phyloP scores from a whole-genome alignment of 2,113 vertebrate species.

The Dermatemys mawii region DNA sequence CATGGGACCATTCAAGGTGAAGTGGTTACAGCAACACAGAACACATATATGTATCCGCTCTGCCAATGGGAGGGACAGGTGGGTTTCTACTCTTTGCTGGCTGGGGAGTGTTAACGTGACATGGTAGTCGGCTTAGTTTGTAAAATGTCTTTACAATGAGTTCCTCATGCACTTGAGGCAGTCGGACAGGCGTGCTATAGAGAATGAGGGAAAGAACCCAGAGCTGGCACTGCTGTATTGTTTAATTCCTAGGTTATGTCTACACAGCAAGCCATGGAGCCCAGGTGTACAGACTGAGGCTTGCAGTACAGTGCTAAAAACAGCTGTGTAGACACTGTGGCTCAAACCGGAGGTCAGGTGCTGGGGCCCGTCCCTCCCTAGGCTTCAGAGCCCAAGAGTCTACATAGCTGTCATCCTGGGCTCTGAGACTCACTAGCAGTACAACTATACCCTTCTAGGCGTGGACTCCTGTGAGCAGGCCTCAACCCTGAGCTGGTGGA shows the following conservation, averaged over 20 bases:
- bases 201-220: conserved; percentile 65
- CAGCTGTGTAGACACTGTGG: too few relatives aligned
- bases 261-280: too few relatives aligned
- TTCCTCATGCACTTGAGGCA: conserved; percentile 8
- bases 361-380: too few relatives aligned
- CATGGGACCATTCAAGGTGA: too few relatives aligned
- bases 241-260: background rate
- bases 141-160: conserved; percentile 59
- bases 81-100: background rate
- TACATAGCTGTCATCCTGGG: too few relatives aligned
- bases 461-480: background rate
- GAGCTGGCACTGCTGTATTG: conserved; percentile 2
- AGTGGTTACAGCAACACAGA: too few relatives aligned
- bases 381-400: too few relatives aligned
- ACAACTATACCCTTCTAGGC: rapidly evolving
- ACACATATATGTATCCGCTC: background rate
- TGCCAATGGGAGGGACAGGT: background rate
- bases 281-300: too few relatives aligned
- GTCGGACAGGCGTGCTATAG: conserved; percentile 50
- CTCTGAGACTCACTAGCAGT: too few relatives aligned
- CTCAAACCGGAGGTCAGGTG: too few relatives aligned
- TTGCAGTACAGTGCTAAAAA: too few relatives aligned
- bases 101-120: background rate
- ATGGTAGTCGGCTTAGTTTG: conserved; percentile 20
- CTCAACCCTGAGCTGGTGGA: rapidly evolving